phyloP scores from a whole-genome alignment of 2,113 vertebrate genomes.

The Acinonyx jubatus region DNA sequence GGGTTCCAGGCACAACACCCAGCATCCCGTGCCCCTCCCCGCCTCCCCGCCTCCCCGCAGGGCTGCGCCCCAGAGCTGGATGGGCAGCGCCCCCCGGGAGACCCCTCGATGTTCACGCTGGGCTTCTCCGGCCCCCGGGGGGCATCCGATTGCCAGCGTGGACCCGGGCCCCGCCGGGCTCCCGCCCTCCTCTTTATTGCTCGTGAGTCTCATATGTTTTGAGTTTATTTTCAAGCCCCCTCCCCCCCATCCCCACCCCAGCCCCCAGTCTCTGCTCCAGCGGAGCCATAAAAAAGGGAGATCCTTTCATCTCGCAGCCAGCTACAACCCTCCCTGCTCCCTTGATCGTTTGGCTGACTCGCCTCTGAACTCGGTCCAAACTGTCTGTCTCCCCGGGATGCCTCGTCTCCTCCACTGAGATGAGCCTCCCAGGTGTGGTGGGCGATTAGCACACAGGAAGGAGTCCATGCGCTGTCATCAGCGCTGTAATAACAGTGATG shows the following conservation, averaged over 20 bases:
- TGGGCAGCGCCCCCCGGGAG: not conserved
- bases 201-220: constrained; percentile 63
- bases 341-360: constrained; percentile 59
- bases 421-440: constrained; percentile 70
- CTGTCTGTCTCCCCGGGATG: constrained; percentile 66
- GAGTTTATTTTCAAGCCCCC: constrained; percentile 54
- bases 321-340: constrained; percentile 40
- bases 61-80: not conserved
- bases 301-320: constrained; percentile 72
- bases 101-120: not conserved
- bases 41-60: not conserved
- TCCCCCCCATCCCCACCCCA: not conserved
- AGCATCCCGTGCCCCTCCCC: not conserved
- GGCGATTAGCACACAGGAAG: constrained; percentile 60
- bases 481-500: constrained; percentile 40
- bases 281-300: constrained; percentile 59
- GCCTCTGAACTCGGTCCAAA: constrained; percentile 76
- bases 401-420: constrained; percentile 47
- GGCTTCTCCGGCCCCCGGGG: not conserved
- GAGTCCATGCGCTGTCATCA: constrained; percentile 48
- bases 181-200: not conserved
- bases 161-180: not conserved
- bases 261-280: constrained; percentile 38
- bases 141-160: not conserved
- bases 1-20: not conserved